Evolutionary conservation across 1,140 invertebrate species (phyloP).

Genomic region (Camponotus floridanus): DNA sequence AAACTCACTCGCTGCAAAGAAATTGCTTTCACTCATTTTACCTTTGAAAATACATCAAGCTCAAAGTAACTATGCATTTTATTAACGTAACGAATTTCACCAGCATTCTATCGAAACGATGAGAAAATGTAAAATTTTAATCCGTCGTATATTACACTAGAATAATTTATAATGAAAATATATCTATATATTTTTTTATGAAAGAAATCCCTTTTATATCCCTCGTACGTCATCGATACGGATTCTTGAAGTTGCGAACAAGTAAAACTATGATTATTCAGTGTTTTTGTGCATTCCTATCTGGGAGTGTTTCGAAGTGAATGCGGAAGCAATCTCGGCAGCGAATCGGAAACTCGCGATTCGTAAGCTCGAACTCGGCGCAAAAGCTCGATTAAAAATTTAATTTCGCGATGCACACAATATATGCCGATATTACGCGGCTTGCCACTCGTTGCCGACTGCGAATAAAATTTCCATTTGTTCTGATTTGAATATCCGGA

Average conservation of each 20-base stretch:
- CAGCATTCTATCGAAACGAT: not conserved
- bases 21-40: not conserved
- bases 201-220: not conserved
- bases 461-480: slow-evolving; percentile 55
- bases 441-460: slow-evolving; percentile 23
- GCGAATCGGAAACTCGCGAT: not conserved
- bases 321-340: slow-evolving; percentile 19
- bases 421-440: slow-evolving; percentile 45
- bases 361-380: not conserved
- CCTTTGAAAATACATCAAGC: not conserved
- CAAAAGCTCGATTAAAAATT: slow-evolving; percentile 58
- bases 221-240: not conserved
- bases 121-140: slow-evolving; percentile 6
- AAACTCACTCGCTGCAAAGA: not conserved
- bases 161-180: not conserved
- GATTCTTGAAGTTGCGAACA: not conserved
- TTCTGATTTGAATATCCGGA: slow-evolving; percentile 54
- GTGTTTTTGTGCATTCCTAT: slow-evolving; percentile 21
- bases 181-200: not conserved
- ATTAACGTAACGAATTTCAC: slow-evolving; percentile 2
- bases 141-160: not conserved
- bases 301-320: not conserved
- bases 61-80: not conserved
- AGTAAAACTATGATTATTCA: not conserved
- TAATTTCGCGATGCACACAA: slow-evolving; percentile 45